Conservation (phyloP, 1,140 invertebrate genomes). For the Copidosoma floridanum region DNA sequence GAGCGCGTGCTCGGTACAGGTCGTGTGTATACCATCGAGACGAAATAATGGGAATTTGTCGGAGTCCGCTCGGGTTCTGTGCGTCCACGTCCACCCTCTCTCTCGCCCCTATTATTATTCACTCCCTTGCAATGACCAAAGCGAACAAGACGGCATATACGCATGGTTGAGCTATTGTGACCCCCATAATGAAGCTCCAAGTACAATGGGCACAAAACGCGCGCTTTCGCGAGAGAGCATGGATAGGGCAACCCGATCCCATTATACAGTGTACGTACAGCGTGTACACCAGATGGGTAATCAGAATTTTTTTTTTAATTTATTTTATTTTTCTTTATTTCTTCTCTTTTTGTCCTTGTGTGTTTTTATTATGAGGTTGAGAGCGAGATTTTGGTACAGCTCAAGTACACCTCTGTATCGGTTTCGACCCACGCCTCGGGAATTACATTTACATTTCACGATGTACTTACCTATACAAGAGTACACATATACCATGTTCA, state of each 20-base stretch:
- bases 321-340: too few relatives aligned
- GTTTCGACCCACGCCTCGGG: too few relatives aligned
- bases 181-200: constrained; percentile 5
- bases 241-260: constrained; percentile 18
- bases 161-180: neutral
- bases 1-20: neutral
- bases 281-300: constrained; percentile 32
- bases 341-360: too few relatives aligned
- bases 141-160: neutral
- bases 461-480: too few relatives aligned
- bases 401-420: too few relatives aligned
- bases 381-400: too few relatives aligned
- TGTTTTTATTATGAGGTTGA: too few relatives aligned
- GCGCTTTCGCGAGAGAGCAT: neutral
- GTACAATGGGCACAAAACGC: constrained; percentile 4
- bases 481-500: too few relatives aligned
- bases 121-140: neutral
- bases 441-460: too few relatives aligned
- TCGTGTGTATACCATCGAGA: neutral
- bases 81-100: too few relatives aligned
- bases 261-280: neutral
- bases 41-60: constrained; percentile 17
- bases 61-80: constrained; percentile 12
- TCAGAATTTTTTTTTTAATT: too few relatives aligned
- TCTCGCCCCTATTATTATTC: constrained; percentile 3